Evolutionary conservation across 2,113 vertebrate genomes (phyloP).

Genomic region (Verasper variegatus): DNA sequence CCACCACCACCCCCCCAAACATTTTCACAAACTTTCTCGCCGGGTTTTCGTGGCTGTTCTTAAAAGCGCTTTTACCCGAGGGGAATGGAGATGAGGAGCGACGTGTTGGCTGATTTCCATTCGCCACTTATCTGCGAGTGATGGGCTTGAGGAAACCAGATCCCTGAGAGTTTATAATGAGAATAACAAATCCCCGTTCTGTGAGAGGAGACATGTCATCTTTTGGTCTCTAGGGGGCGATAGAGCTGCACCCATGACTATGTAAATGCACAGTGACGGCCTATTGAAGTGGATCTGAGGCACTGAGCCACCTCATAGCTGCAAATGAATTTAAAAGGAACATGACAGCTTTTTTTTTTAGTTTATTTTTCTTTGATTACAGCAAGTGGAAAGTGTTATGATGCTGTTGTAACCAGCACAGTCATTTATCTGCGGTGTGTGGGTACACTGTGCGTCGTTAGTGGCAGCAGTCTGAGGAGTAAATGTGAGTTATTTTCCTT

Average conservation of each 20-base stretch:
- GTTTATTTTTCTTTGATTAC: slow-evolving; percentile 65
- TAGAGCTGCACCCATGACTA: slow-evolving; percentile 45
- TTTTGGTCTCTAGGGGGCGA: slow-evolving; percentile 60
- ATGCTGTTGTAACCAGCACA: slow-evolving; percentile 35
- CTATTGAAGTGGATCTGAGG: slow-evolving; percentile 2
- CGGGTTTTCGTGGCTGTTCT: slow-evolving; percentile 62
- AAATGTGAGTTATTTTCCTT: slow-evolving; percentile 55
- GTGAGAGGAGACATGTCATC: slow-evolving; percentile 1
- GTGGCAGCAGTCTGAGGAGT: slow-evolving; percentile 46
- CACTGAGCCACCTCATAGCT: slow-evolving; percentile 25
- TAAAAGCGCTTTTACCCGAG: slow-evolving; percentile 58
- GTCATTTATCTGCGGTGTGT: slow-evolving; percentile 55
- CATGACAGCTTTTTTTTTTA: slow-evolving; percentile 54
- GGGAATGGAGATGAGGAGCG: slow-evolving; percentile 70
- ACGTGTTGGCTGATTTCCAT: slow-evolving; percentile 77
- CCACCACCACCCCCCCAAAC: background rate
- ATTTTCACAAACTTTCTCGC: slow-evolving; percentile 49
- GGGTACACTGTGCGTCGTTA: slow-evolving; percentile 35
- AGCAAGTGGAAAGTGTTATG: slow-evolving; percentile 64
- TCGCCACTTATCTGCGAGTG: slow-evolving; percentile 74
- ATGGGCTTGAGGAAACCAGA: slow-evolving; percentile 74
- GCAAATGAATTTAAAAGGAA: slow-evolving; percentile 55
- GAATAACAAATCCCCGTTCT: slow-evolving; percentile 62
- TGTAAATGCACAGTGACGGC: background rate
- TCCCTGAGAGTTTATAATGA: slow-evolving; percentile 74